Evolutionary conservation across 1,140 invertebrate species (phyloP).

Genomic region (Carcinoscorpius rotundicauda): DNA sequence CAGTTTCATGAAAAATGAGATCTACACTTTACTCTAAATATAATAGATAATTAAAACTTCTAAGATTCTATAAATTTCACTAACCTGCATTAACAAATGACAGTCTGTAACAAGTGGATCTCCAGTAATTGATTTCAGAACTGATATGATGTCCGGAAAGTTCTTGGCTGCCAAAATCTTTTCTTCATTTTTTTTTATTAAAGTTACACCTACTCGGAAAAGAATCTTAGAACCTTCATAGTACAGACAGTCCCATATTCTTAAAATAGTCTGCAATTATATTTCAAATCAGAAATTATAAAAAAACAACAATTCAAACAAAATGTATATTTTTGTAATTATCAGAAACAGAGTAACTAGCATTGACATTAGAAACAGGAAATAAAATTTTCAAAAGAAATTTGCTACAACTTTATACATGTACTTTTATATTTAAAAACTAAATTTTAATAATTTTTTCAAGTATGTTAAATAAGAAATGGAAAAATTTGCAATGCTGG

Average conservation of each 20-base stretch:
- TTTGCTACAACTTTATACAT: neutral
- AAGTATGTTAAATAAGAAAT: neutral
- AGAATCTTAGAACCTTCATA: slow-evolving; percentile 81
- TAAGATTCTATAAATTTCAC: neutral
- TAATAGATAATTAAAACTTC: too few species aligned
- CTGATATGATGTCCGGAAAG: slow-evolving; percentile 55
- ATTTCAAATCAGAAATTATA: slow-evolving; percentile 9
- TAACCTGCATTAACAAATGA: slow-evolving; percentile 72
- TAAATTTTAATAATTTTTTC: neutral
- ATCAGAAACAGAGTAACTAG: neutral
- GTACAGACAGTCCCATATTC: slow-evolving; percentile 92
- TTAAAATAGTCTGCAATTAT: slow-evolving; percentile 56
- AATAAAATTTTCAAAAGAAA: neutral
- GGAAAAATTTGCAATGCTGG: slow-evolving; percentile 1
- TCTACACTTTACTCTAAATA: too few species aligned
- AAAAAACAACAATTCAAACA: neutral
- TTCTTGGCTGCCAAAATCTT: slow-evolving; percentile 58
- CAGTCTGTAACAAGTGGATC: slow-evolving; percentile 59
- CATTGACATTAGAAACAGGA: neutral
- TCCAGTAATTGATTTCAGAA: slow-evolving; percentile 61
- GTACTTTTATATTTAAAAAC: neutral
- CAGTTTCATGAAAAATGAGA: too few species aligned
- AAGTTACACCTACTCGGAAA: slow-evolving; percentile 69
- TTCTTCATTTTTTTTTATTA: slow-evolving; percentile 58
- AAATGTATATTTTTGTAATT: neutral